Evolutionary conservation across 1,140 invertebrate species (phyloP).

Genomic region (Saccostrea glomerata): DNA sequence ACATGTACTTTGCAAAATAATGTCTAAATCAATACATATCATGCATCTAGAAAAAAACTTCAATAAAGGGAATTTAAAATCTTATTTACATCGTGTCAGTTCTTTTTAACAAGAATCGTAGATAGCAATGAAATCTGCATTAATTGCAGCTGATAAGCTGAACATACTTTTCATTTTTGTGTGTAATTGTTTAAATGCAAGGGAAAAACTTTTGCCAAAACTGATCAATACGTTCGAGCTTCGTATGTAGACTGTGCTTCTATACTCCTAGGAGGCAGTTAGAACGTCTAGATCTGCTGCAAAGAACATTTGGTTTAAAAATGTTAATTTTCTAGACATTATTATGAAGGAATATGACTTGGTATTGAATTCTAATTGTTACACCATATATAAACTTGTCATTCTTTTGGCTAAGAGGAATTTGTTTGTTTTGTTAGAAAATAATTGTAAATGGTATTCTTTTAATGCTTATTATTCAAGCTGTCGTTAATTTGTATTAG

Average conservation of each 20-base stretch:
- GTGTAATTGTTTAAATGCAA: not conserved
- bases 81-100: not conserved
- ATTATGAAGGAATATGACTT: not conserved
- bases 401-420: not conserved
- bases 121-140: not conserved
- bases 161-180: conserved; percentile 16
- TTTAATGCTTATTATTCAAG: not conserved
- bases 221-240: not conserved
- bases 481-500: not conserved
- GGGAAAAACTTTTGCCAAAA: not conserved
- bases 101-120: not conserved
- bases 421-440: not conserved
- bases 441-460: not conserved
- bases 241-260: too few species aligned
- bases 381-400: not conserved
- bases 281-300: not conserved
- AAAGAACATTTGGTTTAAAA: not conserved
- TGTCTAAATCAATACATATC: not conserved
- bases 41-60: too few species aligned
- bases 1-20: not conserved
- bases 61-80: not conserved
- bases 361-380: not conserved
- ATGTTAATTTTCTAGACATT: not conserved
- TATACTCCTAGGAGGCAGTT: not conserved
- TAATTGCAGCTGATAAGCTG: not conserved